These are phyloP conservation scores for Platerodrilus igneus DNA, from an alignment of 2,888 invertebrate species.

Conservation along the genomic window DNA sequence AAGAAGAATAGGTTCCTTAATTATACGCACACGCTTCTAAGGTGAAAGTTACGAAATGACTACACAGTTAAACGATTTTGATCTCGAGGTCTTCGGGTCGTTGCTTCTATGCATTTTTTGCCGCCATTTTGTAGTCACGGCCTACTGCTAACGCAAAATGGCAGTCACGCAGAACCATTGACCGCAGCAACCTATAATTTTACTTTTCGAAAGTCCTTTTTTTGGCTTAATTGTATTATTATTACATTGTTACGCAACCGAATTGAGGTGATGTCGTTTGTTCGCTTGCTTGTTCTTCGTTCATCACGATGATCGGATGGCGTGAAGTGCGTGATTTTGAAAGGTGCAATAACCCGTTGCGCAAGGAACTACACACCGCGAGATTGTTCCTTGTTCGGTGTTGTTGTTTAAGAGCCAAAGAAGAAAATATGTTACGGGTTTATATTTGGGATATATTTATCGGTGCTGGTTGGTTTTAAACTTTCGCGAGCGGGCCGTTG, in stretches of 20 bases:
- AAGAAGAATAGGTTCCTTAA: no score
- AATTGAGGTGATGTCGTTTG: no score
- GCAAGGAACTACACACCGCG: constrained; percentile 8
- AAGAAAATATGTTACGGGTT: constrained; percentile 35
- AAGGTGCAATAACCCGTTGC: constrained; percentile 19
- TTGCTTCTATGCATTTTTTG: constrained; percentile 22
- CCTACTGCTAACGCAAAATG: constrained; percentile 22
- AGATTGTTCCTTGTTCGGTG: background rate
- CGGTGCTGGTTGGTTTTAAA: constrained; percentile 31
- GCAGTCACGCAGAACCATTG: constrained; percentile 24
- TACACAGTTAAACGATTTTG: constrained; percentile 22
- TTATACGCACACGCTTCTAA: constrained; percentile 14
- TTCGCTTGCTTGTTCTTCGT: no score
- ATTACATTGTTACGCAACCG: no score
- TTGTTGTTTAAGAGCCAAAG: background rate
- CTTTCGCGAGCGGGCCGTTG: constrained; percentile 42
- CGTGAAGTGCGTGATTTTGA: no score
- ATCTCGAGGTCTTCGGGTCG: constrained; percentile 25
- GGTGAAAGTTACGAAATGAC: constrained; percentile 25
- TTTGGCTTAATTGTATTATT: constrained; percentile 14
- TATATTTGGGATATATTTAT: no score
- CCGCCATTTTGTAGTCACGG: constrained; percentile 25
- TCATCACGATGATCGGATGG: no score
- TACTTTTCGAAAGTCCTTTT: constrained; percentile 25
- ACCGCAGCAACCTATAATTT: constrained; percentile 24